Evolutionary conservation across 1,140 invertebrate genomes (phyloP), one percentile per base, ranked within the genome.

Genomic region (Zelostemma sp.): DNA sequence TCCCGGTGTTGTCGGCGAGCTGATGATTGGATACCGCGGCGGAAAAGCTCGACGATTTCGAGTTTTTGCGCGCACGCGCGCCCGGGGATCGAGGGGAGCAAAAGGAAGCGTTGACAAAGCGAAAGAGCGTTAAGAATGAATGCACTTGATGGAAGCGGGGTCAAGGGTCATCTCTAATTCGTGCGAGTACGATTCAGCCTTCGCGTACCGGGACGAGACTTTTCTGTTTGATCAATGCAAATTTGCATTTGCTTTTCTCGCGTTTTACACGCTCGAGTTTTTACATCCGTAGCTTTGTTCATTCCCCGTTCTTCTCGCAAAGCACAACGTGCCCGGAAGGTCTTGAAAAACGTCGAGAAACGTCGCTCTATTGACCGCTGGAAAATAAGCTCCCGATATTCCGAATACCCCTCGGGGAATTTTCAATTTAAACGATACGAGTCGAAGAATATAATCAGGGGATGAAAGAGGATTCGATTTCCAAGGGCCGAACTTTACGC

Each of bases 201-300:
- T 11, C 14, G 35, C 3, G 35, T 11, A 38, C 11, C 5, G 28
- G 35, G 35, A 41, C 14, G 1, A 8, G 15, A 41, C 40, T 14
- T 15, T 15, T 41, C 40, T 41, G 40, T 41, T 41, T 41, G 15
- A 41, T 41, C 40, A 12, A 41, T 41, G 40, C 40, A 41, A 41
- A 41, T 41, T 41, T 41, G 40, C 40, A 15, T 41, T 41, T 8
- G 40, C 40, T 15, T 12, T 15, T 15, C 40, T 15, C 40, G 40
- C 1, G 12, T 41, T 41, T 15, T 3, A 15, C 15, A 15, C n/a
- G n/a, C n/a, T n/a, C 40, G 11, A 12, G n/a, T 41, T 41, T 41
- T 12, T 15, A 14, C 40, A 1, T 1, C 40, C 12, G 5, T 11
- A 6, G 12, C 40, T 41, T 41, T 41, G 40, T 41, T 41, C 40